Evolutionary conservation across 2,888 invertebrate genomes (phyloP), one percentile per base, ranked within the genome.

Genomic region (Alloplasta piceator): DNA sequence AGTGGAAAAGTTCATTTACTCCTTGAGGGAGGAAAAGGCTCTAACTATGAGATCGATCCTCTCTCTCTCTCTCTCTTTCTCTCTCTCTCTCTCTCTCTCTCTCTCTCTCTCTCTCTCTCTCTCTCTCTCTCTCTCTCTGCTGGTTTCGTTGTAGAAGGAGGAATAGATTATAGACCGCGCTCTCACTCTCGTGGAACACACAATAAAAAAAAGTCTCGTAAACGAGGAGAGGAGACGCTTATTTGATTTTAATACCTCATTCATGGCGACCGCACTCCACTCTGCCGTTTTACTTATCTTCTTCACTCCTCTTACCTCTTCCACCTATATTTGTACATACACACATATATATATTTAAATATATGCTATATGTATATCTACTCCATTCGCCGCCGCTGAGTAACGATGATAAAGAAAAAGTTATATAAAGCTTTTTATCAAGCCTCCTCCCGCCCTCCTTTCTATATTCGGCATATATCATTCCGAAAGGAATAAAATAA

Each of bases 161-260:
- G 76, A 72, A 72, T 76, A 80, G 72, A 77, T 77, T 77, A 77
- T 81, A 46, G 10, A 43, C 10, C 67, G 38, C 50, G 52, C 14
- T 6, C 55, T 46, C 41, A 14, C 75, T 67, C 16, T 48, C 56
- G 64, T 14, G 55, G 68, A 7, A 14, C 68, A 43, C 56, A 66
- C 68, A 68, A 68, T 72, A 80, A 68, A 71, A 78, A 56, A 58
- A 16, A 56, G 14, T 63, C 73, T 56, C 58, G 76, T 52, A 74
- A 81, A 83, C 72, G 68, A 52, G 66, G 39, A 12, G 26, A 26
- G 26, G 26, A 66, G 68, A 70, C 64, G 68, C 68, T 78, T 74
- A 78, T 76, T 81, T 78, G 78, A 70, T 82, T 81, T 75, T 76
- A 81, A 83, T 81, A 71, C 76, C 73, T 61, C 72, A 83, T 72